Percentiles rank a stretch among this genome's conserved stretches.
phyloP scores from a whole-genome alignment of 1,140 invertebrate species.

The Euwallacea similis region DNA sequence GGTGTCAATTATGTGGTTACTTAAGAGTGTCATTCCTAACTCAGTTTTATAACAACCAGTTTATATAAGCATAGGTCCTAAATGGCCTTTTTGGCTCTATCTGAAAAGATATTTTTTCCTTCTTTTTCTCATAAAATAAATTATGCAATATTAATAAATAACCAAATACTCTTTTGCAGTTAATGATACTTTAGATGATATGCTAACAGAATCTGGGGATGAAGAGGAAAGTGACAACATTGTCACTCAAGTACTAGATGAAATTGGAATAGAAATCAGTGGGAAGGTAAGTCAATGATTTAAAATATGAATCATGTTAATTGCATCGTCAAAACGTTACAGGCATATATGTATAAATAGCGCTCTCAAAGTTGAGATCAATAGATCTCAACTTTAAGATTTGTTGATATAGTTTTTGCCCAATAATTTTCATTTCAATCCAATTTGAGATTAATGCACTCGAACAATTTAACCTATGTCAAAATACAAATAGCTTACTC shows the following conservation, averaged over 20 bases:
- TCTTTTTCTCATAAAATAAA: too few species aligned
- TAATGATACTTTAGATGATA: conserved; percentile 88
- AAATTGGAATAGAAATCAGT: conserved; percentile 93
- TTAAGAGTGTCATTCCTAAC: too few species aligned
- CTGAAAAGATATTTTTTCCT: too few species aligned
- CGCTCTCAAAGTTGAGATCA: too few species aligned
- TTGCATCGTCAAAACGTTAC: background rate
- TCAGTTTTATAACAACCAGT: background rate
- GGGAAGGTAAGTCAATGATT: conserved; percentile 67
- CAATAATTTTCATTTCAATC: background rate
- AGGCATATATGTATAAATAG: background rate
- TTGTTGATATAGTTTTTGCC: too few species aligned
- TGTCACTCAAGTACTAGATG: conserved; percentile 87
- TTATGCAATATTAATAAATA: too few species aligned
- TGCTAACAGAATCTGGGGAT: conserved; percentile 85
- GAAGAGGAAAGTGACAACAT: conserved; percentile 87
- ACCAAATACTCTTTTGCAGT: conserved; percentile 61
- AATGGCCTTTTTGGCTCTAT: background rate
- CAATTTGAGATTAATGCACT: background rate
- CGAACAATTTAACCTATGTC: background rate
- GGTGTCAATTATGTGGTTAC: too few species aligned
- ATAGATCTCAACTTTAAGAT: too few species aligned
- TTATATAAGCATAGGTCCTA: background rate
- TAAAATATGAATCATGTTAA: conserved; percentile 1
- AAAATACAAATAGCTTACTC: too few species aligned